Evolutionary conservation across 2,113 vertebrate genomes (phyloP), one percentile per base, ranked within the genome.

Genomic region (Sitta europaea): DNA sequence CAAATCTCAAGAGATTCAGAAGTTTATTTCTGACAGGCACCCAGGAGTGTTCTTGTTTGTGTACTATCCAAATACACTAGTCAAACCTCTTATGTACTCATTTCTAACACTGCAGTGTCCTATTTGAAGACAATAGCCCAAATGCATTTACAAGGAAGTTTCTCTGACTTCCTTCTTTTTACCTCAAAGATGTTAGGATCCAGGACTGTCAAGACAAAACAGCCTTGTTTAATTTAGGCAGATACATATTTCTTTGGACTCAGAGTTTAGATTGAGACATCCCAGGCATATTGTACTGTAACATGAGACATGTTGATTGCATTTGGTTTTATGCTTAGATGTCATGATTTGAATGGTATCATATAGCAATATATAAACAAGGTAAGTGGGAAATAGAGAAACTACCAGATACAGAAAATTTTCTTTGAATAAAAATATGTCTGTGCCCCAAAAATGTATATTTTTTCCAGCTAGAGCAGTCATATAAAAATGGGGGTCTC

Each of bases 1-100:
- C 38, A 88, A 70, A 88, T 71, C 89, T 83, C 91, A 43, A 61
- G 94, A 96, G 95, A 84, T 54, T 73, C 55, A 71, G 54, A 95
- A 88, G 50, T 88, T 87, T 90, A 63, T 78, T 67, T 75, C 65
- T 83, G 79, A 86, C 74, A 90, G 68, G 14, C 17, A 35, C 38
- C 38, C 43, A 59, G 31, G 47, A 93, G 33, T 29, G 42, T 3
- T 58, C 5, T 75, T 61, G 28, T 74, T 79, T 57, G 36, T 54
- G 43, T 14, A 40, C 35, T 29, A 29, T 47, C 50, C 42, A 80
- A 65, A 83, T 8, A 62, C 31, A 70, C 33, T 14, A 70, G 35
- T 65, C 31, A 88, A 83, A 31, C 2, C 38, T 83, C 53, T 65
- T 40, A 24, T 9, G 4, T 16, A 68, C 31, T 82, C 5, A 38